Percentiles rank a stretch among this genome's conserved stretches.
Evolutionary conservation across 1,140 invertebrate species (phyloP).

Genomic region (Maniola jurtina): DNA sequence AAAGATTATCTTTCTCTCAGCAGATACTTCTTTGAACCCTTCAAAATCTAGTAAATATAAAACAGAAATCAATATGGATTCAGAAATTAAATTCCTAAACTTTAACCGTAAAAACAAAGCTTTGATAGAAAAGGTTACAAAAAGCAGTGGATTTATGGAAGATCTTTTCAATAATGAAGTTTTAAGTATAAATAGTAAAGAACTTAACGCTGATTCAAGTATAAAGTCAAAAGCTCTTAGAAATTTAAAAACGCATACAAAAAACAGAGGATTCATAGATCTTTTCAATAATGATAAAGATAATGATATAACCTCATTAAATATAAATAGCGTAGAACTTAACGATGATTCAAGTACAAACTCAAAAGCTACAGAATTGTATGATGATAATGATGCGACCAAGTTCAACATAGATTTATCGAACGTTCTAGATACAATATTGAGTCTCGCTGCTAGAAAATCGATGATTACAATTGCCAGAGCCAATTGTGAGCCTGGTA

Average conservation of each 20-base stretch:
- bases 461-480: conserved; percentile 41
- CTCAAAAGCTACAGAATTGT: neutral
- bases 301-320: neutral
- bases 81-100: neutral
- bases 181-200: neutral
- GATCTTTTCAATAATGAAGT: neutral
- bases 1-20: neutral
- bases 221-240: neutral
- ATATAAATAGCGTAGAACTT: neutral
- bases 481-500: conserved; percentile 42
- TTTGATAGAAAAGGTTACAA: neutral
- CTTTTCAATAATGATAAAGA: neutral
- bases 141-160: neutral
- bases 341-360: neutral
- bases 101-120: no score
- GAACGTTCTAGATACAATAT: conserved; percentile 37
- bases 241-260: neutral
- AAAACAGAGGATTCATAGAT: neutral
- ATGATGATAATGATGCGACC: conserved; percentile 2
- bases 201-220: neutral
- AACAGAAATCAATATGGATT: neutral
- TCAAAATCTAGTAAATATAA: no score
- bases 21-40: neutral
- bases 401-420: conserved; percentile 24
- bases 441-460: conserved; percentile 42